Percentiles rank a stretch among this genome's conserved stretches.
Conservation (phyloP, 2,797 vertebrate species). For the Poeciliopsis gracilis region DNA sequence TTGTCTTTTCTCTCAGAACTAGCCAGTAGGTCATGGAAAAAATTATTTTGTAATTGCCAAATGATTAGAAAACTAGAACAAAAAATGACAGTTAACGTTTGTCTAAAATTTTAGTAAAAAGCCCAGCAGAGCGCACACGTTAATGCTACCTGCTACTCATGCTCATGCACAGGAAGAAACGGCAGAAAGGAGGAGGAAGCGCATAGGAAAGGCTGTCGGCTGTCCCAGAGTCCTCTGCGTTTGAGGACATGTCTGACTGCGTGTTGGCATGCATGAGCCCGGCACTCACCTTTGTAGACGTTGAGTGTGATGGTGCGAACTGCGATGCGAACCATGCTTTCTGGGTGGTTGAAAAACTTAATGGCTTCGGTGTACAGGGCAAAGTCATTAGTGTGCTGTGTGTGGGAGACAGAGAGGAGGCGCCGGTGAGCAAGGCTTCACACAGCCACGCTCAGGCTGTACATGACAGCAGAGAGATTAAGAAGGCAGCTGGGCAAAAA, state of each 20-base stretch:
- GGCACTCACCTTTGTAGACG: constrained; percentile 95
- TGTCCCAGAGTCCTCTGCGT: constrained; percentile 34
- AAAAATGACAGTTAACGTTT: neutral
- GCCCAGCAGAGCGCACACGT: constrained; percentile 10
- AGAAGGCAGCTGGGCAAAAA: constrained; percentile 23
- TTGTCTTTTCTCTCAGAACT: neutral
- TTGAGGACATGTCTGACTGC: neutral
- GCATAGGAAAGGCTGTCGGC: constrained; percentile 29
- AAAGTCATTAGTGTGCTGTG: constrained; percentile 99
- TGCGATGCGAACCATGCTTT: constrained; percentile 99
- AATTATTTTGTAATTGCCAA: neutral
- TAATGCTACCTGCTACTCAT: constrained; percentile 57
- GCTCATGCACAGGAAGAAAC: constrained; percentile 63
- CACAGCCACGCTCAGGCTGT: constrained; percentile 24
- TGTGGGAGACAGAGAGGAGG: constrained; percentile 77
- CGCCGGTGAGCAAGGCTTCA: constrained; percentile 52
- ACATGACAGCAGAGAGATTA: constrained; percentile 52
- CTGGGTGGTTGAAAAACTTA: constrained; percentile 99
- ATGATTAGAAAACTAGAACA: neutral
- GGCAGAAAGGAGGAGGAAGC: constrained; percentile 34
- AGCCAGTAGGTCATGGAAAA: neutral
- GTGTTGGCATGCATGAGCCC: constrained; percentile 25
- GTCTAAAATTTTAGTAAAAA: neutral
- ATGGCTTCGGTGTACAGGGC: constrained; percentile 99
- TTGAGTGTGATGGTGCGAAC: constrained; percentile 99